phyloP scores from a whole-genome alignment of 2,888 invertebrate species.

The Zaprionus lineosus region DNA sequence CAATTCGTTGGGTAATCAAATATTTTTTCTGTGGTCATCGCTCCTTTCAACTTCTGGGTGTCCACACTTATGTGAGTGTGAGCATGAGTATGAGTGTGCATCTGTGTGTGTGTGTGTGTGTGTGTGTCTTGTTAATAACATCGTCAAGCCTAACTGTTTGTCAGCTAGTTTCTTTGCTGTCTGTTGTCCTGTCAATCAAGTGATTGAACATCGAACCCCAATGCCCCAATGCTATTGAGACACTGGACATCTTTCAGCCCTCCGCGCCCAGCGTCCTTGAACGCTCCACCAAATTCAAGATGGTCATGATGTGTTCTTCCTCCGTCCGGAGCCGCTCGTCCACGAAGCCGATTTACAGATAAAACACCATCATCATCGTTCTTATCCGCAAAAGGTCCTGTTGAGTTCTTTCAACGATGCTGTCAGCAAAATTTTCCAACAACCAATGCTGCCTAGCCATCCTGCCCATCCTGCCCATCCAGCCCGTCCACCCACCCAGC shows the following conservation, averaged over 20 bases:
- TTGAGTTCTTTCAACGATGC: conserved; percentile 48
- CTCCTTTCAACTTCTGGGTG: background rate
- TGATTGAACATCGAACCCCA: conserved; percentile 60
- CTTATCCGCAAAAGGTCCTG: conserved; percentile 30
- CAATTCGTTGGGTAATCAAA: conserved; percentile 36
- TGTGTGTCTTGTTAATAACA: conserved; percentile 45
- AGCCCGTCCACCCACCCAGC: too few species aligned
- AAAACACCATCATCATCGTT: conserved; percentile 49
- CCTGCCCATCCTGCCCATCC: background rate
- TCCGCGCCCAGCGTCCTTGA: too few species aligned
- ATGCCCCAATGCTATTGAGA: background rate
- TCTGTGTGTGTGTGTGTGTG: conserved; percentile 4
- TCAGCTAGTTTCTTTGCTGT: conserved; percentile 42
- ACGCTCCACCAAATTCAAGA: too few species aligned
- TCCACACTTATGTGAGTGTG: background rate
- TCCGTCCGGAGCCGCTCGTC: conserved; percentile 6
- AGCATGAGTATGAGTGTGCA: background rate
- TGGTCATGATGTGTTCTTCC: too few species aligned
- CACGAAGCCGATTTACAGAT: conserved; percentile 23
- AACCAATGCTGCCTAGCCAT: background rate
- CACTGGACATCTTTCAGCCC: background rate
- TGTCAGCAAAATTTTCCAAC: conserved; percentile 62
- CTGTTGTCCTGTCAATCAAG: conserved; percentile 63
- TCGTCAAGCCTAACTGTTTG: conserved; percentile 46
- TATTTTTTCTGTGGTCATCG: background rate